Conservation (phyloP, 1,140 invertebrate species). For the Brachystomella parvula region DNA sequence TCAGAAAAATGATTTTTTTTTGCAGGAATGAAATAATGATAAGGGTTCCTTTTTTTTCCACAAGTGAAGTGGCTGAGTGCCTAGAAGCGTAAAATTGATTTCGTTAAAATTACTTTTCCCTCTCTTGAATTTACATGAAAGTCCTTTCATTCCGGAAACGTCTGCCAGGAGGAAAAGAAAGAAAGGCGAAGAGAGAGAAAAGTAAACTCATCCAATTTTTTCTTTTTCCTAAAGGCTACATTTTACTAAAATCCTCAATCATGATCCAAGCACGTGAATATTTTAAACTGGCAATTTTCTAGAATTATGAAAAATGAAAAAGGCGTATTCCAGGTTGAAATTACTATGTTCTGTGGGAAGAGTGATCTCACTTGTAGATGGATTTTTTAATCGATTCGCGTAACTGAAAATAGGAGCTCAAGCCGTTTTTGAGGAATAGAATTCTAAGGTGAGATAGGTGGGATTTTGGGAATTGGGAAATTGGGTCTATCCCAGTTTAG, state of each 20-base stretch:
- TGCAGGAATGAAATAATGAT: not conserved
- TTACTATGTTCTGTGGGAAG: too few relatives aligned
- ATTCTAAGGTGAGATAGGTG: too few relatives aligned
- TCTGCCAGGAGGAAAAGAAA: not conserved
- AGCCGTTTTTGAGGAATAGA: too few relatives aligned
- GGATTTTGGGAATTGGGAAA: too few relatives aligned
- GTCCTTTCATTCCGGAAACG: not conserved
- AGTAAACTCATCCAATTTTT: not conserved
- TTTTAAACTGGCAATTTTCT: not conserved
- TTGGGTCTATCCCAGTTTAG: not conserved
- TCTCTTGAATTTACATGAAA: slow-evolving; percentile 1
- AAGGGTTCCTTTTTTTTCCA: not conserved
- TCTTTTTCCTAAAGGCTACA: too few relatives aligned
- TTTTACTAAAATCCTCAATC: too few relatives aligned
- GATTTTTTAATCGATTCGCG: too few relatives aligned
- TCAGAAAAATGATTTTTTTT: not conserved
- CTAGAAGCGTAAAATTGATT: not conserved
- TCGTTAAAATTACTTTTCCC: not conserved
- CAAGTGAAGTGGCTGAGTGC: not conserved
- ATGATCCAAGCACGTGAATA: not conserved
- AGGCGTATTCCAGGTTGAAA: too few relatives aligned
- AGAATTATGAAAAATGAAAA: not conserved
- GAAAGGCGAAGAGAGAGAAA: not conserved
- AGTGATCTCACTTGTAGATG: too few relatives aligned
- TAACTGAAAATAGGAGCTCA: too few relatives aligned